A percentile compares a stretch with the other conserved stretches of the same genome.
Evolutionary conservation across 2,113 vertebrate genomes (phyloP).

Genomic region (Centropus bengalensis): DNA sequence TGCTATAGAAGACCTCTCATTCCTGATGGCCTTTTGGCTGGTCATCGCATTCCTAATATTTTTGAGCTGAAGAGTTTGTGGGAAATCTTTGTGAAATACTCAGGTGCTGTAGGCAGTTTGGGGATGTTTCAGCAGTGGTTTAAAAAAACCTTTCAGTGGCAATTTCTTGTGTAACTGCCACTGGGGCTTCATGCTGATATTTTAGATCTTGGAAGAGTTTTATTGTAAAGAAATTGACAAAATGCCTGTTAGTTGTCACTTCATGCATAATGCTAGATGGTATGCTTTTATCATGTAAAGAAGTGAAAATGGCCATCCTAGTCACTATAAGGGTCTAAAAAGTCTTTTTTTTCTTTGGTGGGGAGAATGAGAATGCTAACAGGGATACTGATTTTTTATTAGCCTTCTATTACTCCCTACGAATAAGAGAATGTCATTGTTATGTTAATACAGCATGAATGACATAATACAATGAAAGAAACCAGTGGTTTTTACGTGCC

Average conservation of each 20-base stretch:
- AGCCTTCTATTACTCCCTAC: neutral
- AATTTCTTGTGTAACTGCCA: neutral
- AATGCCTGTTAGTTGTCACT: neutral
- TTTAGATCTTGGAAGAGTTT: neutral
- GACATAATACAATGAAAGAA: neutral
- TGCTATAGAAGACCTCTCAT: neutral
- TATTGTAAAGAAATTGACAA: neutral
- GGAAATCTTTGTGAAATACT: neutral
- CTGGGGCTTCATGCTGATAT: neutral
- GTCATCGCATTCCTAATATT: neutral
- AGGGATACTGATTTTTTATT: neutral
- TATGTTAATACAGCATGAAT: neutral
- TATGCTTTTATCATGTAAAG: neutral
- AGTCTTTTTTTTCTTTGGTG: neutral
- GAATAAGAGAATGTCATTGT: neutral
- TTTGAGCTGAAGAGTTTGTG: neutral
- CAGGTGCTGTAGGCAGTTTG: neutral
- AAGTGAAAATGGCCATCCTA: conserved; percentile 14
- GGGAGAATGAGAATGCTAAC: neutral
- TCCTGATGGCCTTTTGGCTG: neutral
- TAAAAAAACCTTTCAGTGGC: neutral
- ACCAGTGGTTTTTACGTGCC: neutral
- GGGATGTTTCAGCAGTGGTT: neutral
- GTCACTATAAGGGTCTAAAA: neutral
- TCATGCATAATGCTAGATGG: neutral